Base-by-base conservation (phyloP, 2,113 vertebrate genomes). In the Indicator indicator region DNA sequence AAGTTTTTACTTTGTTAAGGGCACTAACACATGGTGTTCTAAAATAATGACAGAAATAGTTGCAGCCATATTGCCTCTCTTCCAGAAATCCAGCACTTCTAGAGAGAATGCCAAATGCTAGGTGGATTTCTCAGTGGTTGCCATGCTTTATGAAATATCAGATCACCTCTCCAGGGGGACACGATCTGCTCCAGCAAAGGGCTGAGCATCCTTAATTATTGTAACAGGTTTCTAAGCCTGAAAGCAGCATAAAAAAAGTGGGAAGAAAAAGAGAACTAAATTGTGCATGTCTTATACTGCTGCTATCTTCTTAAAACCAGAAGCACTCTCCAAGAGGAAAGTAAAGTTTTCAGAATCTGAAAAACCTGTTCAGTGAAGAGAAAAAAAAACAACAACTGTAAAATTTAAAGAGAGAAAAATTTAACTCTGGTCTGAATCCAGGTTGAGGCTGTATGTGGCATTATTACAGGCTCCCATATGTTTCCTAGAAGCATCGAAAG, bases 21-120 rank as follows among this genome's bases (percentile, higher is more conserved):
- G 69, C 65, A 86, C 46, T 52, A 89, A 88, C 82, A 96, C 91
- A 93, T 50, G 69, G 89, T 75, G 79, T 88, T 95, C 91, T 89
- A 58, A 95, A 88, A 76, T 63, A 77, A 83, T 32, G 83, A 93
- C 91, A 94, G 91, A 95, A 94, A 95, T 92, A 93, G 85, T 54
- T n/a, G 77, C 18, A 86, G 73, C 74, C 93, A 90, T 90, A 95
- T 93, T 95, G 92, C 93, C 90, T 48, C 70, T 65, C 70, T 52
- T 52, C 77, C 77, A 93, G 83, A 92, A 94, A 92, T 78, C 65
- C 78, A 68, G 42, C 4, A 0, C 36, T 93, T 94, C 62, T 44
- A 63, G 54, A 69, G 65, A 95, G 30, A 86, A 90, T 46, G 90
- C 80, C 95, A 95, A 95, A 77, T 17, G 80, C 73, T 54, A n/a